These are phyloP conservation scores for Sycobia sp. DNA, from an alignment of 1,140 invertebrate genomes.

Conservation along the genomic window DNA sequence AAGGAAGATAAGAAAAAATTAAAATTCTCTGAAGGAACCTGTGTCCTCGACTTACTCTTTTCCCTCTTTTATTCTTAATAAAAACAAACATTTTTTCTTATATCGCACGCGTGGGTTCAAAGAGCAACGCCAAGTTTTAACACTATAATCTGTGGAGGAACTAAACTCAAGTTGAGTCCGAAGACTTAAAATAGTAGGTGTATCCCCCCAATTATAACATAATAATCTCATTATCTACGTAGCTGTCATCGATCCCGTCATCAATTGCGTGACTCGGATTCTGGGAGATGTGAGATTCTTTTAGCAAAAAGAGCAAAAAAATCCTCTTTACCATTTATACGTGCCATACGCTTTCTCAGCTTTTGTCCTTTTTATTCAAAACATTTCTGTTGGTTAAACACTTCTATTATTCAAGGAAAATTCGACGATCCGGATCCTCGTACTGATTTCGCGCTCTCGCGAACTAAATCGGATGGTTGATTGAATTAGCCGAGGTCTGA, in stretches of 20 bases:
- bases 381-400: too few relatives aligned
- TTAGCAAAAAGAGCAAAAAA: too few relatives aligned
- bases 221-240: constrained; percentile 19
- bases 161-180: too few relatives aligned
- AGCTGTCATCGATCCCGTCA: constrained; percentile 56
- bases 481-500: too few relatives aligned
- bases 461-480: too few relatives aligned
- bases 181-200: neutral
- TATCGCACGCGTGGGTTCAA: constrained; percentile 57
- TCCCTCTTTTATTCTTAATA: constrained; percentile 8
- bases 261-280: constrained; percentile 36
- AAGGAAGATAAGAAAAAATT: constrained; percentile 14
- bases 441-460: too few relatives aligned
- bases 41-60: neutral
- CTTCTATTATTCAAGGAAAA: too few relatives aligned
- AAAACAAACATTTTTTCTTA: constrained; percentile 6
- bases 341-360: too few relatives aligned
- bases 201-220: too few relatives aligned
- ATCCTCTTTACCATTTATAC: too few relatives aligned
- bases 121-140: constrained; percentile 46
- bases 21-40: neutral
- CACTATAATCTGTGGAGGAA: neutral
- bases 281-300: constrained; percentile 32
- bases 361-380: too few relatives aligned
- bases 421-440: too few relatives aligned